Evolutionary conservation across 2,888 invertebrate genomes (phyloP).

Genomic region (Gibbula magus): DNA sequence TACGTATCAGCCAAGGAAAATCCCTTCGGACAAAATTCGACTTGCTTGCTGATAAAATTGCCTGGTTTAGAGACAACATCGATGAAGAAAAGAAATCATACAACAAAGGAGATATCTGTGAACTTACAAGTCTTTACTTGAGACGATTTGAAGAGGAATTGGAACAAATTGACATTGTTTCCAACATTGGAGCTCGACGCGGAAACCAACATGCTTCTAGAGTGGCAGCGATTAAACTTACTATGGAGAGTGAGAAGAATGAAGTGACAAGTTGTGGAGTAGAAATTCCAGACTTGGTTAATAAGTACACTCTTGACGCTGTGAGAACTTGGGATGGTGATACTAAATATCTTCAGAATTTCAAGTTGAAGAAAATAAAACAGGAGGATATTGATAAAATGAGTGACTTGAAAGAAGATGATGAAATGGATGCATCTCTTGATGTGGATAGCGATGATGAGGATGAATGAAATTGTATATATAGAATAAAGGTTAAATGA

Average conservation of each 20-base stretch:
- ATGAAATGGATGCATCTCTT: too few species aligned
- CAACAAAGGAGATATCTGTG: slow-evolving; percentile 79
- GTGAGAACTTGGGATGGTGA: slow-evolving; percentile 75
- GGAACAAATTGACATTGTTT: slow-evolving; percentile 86
- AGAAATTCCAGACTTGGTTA: slow-evolving; percentile 85
- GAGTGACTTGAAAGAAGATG: background rate
- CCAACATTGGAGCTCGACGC: slow-evolving; percentile 85
- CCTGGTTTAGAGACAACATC: slow-evolving; percentile 82
- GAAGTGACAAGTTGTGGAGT: slow-evolving; percentile 87
- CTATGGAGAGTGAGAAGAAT: slow-evolving; percentile 83
- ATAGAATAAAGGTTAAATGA: too few species aligned
- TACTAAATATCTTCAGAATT: slow-evolving; percentile 56
- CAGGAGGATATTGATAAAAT: slow-evolving; percentile 46
- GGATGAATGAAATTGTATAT: too few species aligned
- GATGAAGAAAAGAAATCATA: slow-evolving; percentile 78
- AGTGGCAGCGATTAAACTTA: slow-evolving; percentile 86
- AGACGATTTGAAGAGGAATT: slow-evolving; percentile 85
- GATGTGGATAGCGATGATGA: too few species aligned
- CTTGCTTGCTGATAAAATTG: slow-evolving; percentile 82
- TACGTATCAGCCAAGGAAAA: slow-evolving; percentile 76
- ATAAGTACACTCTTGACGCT: slow-evolving; percentile 79
- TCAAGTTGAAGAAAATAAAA: slow-evolving; percentile 58
- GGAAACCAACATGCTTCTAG: slow-evolving; percentile 87
- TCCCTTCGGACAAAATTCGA: slow-evolving; percentile 52
- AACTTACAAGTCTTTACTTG: slow-evolving; percentile 76